A percentile compares a stretch with the other conserved stretches of the same genome.
These are phyloP conservation scores for Ladona fulva DNA, from an alignment of 1,140 invertebrate species.

Conservation along the genomic window DNA sequence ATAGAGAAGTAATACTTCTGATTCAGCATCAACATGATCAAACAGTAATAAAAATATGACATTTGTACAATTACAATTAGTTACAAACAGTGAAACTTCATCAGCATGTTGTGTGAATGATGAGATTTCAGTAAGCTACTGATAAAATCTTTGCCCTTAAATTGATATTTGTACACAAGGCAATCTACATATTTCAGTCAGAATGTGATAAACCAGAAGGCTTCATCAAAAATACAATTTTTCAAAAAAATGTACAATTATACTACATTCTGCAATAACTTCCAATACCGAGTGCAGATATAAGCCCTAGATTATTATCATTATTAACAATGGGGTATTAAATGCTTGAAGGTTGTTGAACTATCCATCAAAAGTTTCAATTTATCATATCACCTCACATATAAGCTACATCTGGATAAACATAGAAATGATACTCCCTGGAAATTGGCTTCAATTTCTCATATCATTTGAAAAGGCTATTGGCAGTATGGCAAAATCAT, in stretches of 20 bases:
- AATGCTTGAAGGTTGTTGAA: no score
- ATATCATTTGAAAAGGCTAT: no score
- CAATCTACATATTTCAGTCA: background rate
- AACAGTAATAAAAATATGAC: constrained; percentile 4
- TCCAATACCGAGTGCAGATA: no score
- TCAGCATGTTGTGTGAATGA: background rate
- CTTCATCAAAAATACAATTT: constrained; percentile 8
- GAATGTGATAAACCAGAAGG: background rate
- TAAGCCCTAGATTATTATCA: no score
- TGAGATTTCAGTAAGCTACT: background rate
- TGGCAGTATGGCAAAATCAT: no score
- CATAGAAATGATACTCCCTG: no score
- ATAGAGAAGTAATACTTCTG: background rate
- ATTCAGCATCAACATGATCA: background rate
- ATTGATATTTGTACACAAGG: constrained; percentile 1
- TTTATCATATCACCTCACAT: no score
- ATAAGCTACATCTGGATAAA: no score
- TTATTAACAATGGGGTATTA: no score
- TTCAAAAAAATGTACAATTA: background rate
- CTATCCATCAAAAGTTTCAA: no score
- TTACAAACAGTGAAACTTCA: background rate
- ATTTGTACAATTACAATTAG: background rate
- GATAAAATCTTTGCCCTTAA: background rate
- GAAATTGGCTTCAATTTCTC: no score
- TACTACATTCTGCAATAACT: background rate